These are phyloP conservation scores for Corynorhinus townsendii DNA, from an alignment of 2,113 vertebrate genomes.

Conservation along the genomic window DNA sequence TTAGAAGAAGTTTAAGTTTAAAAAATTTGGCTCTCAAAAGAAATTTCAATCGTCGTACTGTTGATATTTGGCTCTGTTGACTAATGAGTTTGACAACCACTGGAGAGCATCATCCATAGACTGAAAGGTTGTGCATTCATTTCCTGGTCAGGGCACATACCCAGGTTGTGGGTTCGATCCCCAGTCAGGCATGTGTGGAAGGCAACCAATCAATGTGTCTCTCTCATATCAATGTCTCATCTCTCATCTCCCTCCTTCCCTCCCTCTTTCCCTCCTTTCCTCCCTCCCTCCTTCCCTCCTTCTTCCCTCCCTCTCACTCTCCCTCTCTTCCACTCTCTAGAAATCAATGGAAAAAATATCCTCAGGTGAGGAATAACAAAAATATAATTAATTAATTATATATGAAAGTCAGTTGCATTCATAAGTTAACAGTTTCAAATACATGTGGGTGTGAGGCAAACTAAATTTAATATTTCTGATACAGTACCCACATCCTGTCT, in stretches of 20 bases:
- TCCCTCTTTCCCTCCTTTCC: fast-evolving
- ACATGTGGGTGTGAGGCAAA: not conserved
- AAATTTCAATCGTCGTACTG: too few relatives aligned
- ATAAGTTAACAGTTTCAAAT: slow-evolving; percentile 33
- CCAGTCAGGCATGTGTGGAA: not conserved
- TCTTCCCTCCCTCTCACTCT: not conserved
- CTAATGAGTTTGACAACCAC: too few relatives aligned
- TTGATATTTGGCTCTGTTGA: too few relatives aligned
- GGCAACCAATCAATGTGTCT: not conserved
- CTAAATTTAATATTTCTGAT: slow-evolving; percentile 23
- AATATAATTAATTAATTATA: not conserved
- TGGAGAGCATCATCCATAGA: not conserved
- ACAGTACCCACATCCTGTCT: not conserved
- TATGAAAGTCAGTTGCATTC: not conserved
- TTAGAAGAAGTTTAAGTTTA: too few relatives aligned
- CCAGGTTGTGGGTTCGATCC: not conserved
- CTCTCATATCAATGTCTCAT: not conserved
- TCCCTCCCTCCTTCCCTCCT: too few relatives aligned
- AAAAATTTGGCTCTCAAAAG: too few relatives aligned
- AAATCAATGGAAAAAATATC: not conserved
- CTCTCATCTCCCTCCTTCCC: too few relatives aligned
- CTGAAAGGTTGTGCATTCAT: not conserved
- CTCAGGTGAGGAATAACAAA: not conserved
- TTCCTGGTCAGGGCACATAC: not conserved
- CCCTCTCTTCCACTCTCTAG: not conserved